Base-by-base conservation (phyloP, 2,797 vertebrate species). In the Melanotaenia maccullochi region DNA sequence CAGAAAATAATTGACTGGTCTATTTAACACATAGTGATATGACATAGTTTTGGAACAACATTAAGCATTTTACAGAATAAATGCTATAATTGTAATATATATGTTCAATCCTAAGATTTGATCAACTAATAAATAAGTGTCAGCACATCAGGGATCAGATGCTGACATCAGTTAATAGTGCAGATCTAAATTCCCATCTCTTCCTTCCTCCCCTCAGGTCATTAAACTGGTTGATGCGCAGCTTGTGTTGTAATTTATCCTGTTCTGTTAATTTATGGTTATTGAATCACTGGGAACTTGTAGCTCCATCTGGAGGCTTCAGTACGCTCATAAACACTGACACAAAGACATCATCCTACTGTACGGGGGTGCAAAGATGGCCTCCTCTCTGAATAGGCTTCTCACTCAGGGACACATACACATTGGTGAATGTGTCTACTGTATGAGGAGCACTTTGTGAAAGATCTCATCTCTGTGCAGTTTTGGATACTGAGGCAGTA, bases 181-280 rank as follows among this genome's bases (percentile, higher is more conserved):
- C 35, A 69, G 28, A 72, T 73, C 32, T 71, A 58, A 18, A 14
- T 35, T 36, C 38, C 36, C 3, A 12, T 38, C 5, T 0, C 52
- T 56, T 58, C 56, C 42, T 57, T 62, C 42, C 57, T 76, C 51
- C 55, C 56, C 20, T 35, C 28, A 14, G 40, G 33, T 56, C 71
- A 42, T 60, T 59, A 59, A 78, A 68, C 30, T 56, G 52, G 30
- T 68, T 33, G 61, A 73, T 70, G 47, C 28, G 35, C 65, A 77
- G 59, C 60, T 54, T 38, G 33, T 56, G 47, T 1, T 60, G 60
- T 32, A 33, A 68, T 74, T 57, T 7, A n/a, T 64, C 36, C 66
- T 44, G 20, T 80, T 85, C 70, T 3, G 5, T 38, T 82, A 68
- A 66, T 87, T 84, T 85, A 78, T 79, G 56, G 77, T 89, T 77